phyloP scores from a whole-genome alignment of 2,888 invertebrate genomes.

The Cephus pulcher region DNA sequence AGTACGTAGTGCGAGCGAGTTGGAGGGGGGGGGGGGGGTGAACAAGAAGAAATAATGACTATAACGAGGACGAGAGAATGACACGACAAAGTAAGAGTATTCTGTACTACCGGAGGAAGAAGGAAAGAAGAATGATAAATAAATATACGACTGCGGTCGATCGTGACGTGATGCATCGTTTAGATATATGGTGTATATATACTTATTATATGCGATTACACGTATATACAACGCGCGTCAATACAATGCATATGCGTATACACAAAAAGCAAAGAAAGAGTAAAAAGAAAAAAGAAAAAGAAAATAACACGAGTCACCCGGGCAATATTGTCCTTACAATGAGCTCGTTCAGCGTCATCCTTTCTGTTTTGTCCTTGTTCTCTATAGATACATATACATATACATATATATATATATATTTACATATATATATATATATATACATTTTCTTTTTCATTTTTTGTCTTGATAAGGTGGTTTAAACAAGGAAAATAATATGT shows the following conservation, averaged over 20 bases:
- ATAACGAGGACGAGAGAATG: too few species aligned
- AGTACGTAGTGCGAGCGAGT: constrained; percentile 9
- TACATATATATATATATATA: not conserved
- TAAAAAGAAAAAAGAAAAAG: constrained; percentile 12
- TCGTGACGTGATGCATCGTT: too few species aligned
- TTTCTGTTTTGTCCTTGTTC: too few species aligned
- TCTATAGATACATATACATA: not conserved
- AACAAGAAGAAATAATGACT: not conserved
- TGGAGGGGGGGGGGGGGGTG: not conserved
- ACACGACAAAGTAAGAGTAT: too few species aligned
- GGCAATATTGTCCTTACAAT: too few species aligned
- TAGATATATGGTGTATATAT: too few species aligned
- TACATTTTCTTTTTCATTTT: constrained; percentile 9
- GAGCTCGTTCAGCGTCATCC: too few species aligned
- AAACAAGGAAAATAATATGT: constrained; percentile 42
- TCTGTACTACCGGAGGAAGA: not conserved
- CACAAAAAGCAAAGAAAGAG: constrained; percentile 3
- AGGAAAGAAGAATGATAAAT: not conserved
- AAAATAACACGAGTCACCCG: constrained; percentile 19
- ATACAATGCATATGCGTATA: too few species aligned
- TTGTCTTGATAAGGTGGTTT: constrained; percentile 52
- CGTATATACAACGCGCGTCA: too few species aligned
- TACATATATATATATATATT: not conserved
- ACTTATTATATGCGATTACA: too few species aligned
- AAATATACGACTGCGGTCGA: too few species aligned